A percentile compares a stretch with the other conserved stretches of the same genome.
phyloP scores from a whole-genome alignment of 2,797 vertebrate species.

The Dendrocincla fuliginosa region DNA sequence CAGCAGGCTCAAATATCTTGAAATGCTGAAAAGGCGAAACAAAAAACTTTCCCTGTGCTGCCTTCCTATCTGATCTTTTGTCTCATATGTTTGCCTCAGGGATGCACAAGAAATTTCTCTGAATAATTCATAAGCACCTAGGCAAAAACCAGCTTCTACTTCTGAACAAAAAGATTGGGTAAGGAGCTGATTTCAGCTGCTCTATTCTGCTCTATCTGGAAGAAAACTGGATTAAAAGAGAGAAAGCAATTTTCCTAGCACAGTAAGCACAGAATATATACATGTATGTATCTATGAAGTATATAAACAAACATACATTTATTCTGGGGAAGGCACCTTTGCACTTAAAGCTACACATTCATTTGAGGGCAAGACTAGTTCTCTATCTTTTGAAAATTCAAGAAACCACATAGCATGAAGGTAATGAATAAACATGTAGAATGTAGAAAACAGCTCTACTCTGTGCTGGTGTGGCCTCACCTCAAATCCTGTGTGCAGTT shows the following conservation, averaged over 20 bases:
- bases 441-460: background rate
- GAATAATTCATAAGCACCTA: constrained; percentile 71
- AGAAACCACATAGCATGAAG: background rate
- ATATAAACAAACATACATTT: background rate
- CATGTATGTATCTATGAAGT: background rate
- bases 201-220: background rate
- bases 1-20: constrained; percentile 51
- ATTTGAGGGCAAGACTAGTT: background rate
- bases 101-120: constrained; percentile 61
- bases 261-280: background rate
- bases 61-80: constrained; percentile 70
- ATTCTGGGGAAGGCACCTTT: background rate
- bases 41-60: constrained; percentile 42
- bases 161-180: constrained; percentile 41
- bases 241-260: background rate
- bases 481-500: background rate
- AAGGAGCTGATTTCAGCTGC: background rate
- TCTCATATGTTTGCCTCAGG: constrained; percentile 67
- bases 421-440: background rate
- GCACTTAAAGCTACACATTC: background rate
- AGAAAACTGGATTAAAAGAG: background rate
- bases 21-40: constrained; percentile 63
- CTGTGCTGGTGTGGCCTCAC: background rate
- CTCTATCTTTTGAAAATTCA: background rate
- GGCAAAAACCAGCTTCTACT: constrained; percentile 41